Evolutionary conservation across 2,113 vertebrate species (phyloP).

Genomic region (Ifrita kowaldi): DNA sequence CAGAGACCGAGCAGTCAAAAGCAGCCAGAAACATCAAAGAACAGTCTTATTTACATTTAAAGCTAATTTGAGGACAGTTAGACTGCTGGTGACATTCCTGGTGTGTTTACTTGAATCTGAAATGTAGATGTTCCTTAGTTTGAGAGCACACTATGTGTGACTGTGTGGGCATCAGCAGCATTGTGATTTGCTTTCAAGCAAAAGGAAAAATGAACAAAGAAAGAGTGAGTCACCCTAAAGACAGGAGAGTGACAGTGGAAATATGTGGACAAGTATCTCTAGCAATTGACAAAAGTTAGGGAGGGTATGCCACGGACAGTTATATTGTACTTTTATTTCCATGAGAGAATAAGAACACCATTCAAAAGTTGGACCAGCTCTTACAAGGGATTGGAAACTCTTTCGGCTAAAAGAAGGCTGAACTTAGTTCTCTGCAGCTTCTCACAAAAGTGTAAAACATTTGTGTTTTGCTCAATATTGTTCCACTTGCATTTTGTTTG

Average conservation of each 20-base stretch:
- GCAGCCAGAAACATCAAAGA: neutral
- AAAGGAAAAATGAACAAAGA: neutral
- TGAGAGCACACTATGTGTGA: neutral
- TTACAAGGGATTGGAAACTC: neutral
- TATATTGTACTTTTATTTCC: neutral
- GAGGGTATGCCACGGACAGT: neutral
- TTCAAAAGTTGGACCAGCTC: neutral
- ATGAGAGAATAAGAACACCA: neutral
- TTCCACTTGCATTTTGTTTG: neutral
- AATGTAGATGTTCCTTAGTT: neutral
- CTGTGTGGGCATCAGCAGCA: neutral
- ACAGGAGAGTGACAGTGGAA: neutral
- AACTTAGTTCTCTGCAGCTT: neutral
- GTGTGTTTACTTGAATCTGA: neutral
- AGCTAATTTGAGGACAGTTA: neutral
- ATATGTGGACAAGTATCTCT: neutral
- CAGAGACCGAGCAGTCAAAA: neutral
- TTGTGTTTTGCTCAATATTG: neutral
- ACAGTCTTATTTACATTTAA: neutral
- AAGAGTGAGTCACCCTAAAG: neutral
- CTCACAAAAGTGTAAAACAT: neutral
- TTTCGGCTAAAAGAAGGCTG: neutral
- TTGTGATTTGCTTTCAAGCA: neutral
- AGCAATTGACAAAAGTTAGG: neutral
- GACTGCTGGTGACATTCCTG: neutral